Percentiles rank a stretch among this genome's conserved stretches.
phyloP scores from a whole-genome alignment of 2,113 vertebrate genomes.

The Cyrtonyx montezumae region DNA sequence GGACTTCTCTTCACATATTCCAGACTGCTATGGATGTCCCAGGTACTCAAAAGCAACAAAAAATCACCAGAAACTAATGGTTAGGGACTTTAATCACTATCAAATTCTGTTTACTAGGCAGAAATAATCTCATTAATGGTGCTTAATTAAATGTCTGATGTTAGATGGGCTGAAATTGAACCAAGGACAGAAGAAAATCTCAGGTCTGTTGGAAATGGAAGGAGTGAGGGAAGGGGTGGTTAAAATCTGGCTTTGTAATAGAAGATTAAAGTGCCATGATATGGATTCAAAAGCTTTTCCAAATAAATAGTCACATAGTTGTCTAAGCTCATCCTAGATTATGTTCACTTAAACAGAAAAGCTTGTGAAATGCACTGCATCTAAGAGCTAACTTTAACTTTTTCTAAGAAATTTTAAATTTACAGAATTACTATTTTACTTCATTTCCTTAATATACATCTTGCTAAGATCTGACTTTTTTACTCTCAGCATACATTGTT shows the following conservation, averaged over 20 bases:
- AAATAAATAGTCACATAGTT: background rate
- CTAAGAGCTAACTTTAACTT: background rate
- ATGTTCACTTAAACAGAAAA: background rate
- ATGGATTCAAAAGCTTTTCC: background rate
- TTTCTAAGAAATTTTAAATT: background rate
- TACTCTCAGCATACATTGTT: background rate
- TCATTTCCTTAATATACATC: background rate
- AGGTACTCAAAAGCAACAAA: background rate
- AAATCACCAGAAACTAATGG: background rate
- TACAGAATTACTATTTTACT: rapidly evolving
- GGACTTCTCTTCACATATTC: rapidly evolving
- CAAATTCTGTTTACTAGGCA: background rate
- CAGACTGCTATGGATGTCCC: background rate
- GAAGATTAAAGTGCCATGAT: background rate
- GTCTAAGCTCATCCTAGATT: background rate
- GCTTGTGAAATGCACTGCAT: rapidly evolving
- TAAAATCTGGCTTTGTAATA: background rate
- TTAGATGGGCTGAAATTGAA: background rate
- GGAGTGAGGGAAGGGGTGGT: rapidly evolving
- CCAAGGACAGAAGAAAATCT: background rate
- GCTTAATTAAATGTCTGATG: background rate
- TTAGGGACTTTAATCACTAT: background rate
- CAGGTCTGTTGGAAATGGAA: background rate
- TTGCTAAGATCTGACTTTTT: background rate
- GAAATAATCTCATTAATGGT: background rate